These are phyloP conservation scores for Lates japonicus DNA, from an alignment of 2,797 vertebrate genomes.

Conservation along the genomic window DNA sequence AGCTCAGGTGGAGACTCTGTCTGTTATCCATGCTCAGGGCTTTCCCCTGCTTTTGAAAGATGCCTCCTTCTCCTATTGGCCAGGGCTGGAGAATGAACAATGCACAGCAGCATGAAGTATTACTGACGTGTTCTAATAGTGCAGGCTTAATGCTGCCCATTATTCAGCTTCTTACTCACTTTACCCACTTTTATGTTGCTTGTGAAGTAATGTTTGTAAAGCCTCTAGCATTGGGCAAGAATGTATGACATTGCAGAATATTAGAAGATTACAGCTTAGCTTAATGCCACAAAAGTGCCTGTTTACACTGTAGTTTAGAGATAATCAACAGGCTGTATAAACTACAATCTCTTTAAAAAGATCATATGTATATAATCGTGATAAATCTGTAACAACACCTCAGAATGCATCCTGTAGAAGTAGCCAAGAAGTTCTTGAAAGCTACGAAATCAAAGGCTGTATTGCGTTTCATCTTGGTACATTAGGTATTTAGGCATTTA, in stretches of 20 bases:
- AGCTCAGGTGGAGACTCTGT: constrained; percentile 43
- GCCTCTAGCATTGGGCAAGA: constrained; percentile 25
- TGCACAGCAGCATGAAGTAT: constrained; percentile 23
- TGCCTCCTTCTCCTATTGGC: constrained; percentile 67
- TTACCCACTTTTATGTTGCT: constrained; percentile 40
- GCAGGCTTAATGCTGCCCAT: constrained; percentile 26
- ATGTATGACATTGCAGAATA: too few relatives aligned
- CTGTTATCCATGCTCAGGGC: constrained; percentile 54
- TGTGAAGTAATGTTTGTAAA: constrained; percentile 37
- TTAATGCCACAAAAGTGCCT: too few relatives aligned
- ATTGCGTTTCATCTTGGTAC: constrained; percentile 67
- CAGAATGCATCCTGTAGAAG: constrained; percentile 31
- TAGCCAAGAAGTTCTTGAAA: constrained; percentile 23
- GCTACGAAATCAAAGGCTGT: constrained; percentile 57
- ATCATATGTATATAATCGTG: constrained; percentile 26
- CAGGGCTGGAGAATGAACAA: constrained; percentile 39
- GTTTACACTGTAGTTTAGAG: constrained; percentile 54
- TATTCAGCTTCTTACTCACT: constrained; percentile 31
- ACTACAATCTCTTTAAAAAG: constrained; percentile 40
- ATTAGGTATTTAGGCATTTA: constrained; percentile 76
- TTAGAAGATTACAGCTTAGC: too few relatives aligned
- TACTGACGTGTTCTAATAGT: constrained; percentile 36
- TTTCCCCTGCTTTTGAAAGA: constrained; percentile 75
- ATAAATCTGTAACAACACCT: constrained; percentile 46
- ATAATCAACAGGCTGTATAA: constrained; percentile 41